Evolutionary conservation across 2,113 vertebrate species (phyloP).

Genomic region (Limnothrissa miodon): DNA sequence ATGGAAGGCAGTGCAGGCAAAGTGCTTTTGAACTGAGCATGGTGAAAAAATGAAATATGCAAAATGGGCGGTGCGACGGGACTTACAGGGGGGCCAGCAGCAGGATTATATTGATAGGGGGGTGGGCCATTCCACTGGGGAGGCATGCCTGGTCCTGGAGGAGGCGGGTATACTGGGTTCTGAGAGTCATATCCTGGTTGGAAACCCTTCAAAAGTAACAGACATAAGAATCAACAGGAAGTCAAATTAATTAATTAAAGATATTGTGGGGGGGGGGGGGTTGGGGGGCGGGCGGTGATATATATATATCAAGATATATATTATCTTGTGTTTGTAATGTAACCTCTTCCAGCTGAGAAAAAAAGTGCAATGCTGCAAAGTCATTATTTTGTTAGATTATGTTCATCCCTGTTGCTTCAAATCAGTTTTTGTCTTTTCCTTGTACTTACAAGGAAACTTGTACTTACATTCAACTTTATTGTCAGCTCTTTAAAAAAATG

Average conservation of each 20-base stretch:
- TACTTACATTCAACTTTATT: too few relatives aligned
- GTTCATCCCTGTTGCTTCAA: too few relatives aligned
- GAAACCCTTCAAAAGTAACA: conserved; percentile 40
- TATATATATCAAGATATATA: too few relatives aligned
- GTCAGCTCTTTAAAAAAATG: too few relatives aligned
- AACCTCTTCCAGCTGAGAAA: too few relatives aligned
- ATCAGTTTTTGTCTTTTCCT: too few relatives aligned
- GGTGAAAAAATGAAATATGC: not conserved
- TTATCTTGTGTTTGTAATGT: too few relatives aligned
- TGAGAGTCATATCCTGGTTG: conserved; percentile 47
- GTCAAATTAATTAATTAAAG: not conserved
- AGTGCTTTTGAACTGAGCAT: not conserved
- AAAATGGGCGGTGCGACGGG: not conserved
- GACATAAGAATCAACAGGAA: not conserved
- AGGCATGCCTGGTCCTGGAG: conserved; percentile 40
- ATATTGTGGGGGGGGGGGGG: too few relatives aligned
- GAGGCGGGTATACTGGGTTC: conserved; percentile 48
- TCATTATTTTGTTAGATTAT: too few relatives aligned
- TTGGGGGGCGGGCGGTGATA: too few relatives aligned
- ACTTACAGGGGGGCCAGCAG: conserved; percentile 52
- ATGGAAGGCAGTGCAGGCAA: not conserved
- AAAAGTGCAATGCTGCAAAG: too few relatives aligned
- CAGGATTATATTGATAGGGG: conserved; percentile 26
- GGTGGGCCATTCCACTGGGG: conserved; percentile 51
- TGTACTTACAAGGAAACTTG: too few relatives aligned